Base-by-base conservation (phyloP, 2,888 invertebrate species). In the Eledona agricola region DNA sequence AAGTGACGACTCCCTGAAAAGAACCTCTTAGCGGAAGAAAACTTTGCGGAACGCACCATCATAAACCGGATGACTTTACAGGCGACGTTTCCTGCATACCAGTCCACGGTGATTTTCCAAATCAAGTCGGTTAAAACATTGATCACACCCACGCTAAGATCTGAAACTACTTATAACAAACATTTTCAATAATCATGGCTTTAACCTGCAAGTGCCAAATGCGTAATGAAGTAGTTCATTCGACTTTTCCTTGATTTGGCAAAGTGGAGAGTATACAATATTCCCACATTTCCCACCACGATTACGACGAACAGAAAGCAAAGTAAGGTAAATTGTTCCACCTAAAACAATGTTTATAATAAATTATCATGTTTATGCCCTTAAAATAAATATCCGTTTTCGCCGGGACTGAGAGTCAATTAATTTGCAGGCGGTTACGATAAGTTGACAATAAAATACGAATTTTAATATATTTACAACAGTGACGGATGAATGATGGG, bases 201-300 rank as follows among this genome's bases (percentile, higher is more conserved):
- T 82, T 80, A 75, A 95, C 96, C 96, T 76, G 95, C 93, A 54
- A 94, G 81, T 1, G 95, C 95, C 42, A 96, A 80, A 69, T 96
- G 93, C 81, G 91, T 91, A 64, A 96, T 95, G 78, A 96, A 96
- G 80, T 92, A 96, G 76, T 95, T 94, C 94, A 95, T 95, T 32
- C 95, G 81, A 34, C 93, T 93, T 74, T 93, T 93, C 65, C 93
- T 83, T 38, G 89, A 87, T 71, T 92, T 92, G 60, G 89, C 90
- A 66, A 90, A 81, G 46, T 88, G 81, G 51, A 96, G 82, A 0
- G 93, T 91, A 1, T 88, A 85, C 28, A 96, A 82, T n/a, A 96
- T 95, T 0, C 91, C 89, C 9, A 87, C 81, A 76, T 96, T 96
- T 17, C 94, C 90, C 37, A 89, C 81, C 26, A 96, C 89, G 58